Evolutionary conservation across 2,797 vertebrate genomes (phyloP).

Genomic region (Morus bassanus): DNA sequence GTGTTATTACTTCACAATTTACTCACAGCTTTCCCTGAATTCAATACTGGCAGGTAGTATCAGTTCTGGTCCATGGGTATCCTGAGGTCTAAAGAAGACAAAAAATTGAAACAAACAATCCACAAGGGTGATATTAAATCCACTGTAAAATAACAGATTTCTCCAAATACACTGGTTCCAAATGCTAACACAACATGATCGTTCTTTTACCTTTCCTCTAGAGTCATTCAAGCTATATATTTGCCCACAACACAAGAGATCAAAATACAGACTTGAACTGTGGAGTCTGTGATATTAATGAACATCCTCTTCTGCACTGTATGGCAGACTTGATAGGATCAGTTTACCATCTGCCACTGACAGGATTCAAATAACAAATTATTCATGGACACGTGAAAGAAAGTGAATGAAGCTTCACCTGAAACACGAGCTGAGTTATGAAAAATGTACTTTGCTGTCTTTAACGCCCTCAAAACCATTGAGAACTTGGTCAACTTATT

Average conservation of each 20-base stretch:
- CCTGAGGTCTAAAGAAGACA: constrained; percentile 83
- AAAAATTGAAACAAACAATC: constrained; percentile 25
- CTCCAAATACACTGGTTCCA: background rate
- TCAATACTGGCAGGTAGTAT: constrained; percentile 93
- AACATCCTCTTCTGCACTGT: background rate
- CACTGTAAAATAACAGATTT: constrained; percentile 21
- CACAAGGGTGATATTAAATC: background rate
- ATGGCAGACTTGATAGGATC: background rate
- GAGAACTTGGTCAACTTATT: background rate
- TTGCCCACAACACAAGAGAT: background rate
- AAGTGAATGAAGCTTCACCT: background rate
- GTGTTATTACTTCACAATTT: background rate
- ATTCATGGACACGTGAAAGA: background rate
- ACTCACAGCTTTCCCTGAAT: constrained; percentile 98
- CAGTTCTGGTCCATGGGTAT: constrained; percentile 83
- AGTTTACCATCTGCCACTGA: background rate
- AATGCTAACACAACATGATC: background rate
- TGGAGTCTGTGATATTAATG: constrained; percentile 62
- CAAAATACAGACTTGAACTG: background rate
- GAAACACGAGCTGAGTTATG: background rate
- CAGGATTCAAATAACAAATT: constrained; percentile 11
- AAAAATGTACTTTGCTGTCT: background rate
- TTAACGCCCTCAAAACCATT: background rate
- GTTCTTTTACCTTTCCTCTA: background rate
- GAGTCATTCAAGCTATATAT: background rate